Base-by-base conservation (phyloP, 2,888 invertebrate species). In the Eupithecia subumbrata region DNA sequence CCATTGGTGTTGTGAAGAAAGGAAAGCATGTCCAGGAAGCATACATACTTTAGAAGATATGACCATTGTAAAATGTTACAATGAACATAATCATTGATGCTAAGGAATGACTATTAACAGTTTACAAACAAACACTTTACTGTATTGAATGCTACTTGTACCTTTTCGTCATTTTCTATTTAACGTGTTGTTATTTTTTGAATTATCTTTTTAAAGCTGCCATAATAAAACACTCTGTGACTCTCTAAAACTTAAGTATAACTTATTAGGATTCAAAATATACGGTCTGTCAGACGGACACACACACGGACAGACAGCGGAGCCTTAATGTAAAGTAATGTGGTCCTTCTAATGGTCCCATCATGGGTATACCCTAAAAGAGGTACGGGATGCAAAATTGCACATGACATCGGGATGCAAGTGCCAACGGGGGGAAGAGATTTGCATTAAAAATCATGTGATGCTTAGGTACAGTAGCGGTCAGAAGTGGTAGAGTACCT, bases 1-100 rank as follows among this genome's bases (percentile, higher is more conserved):
- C 40, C 43, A 68, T 40, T 68, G 43, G 64, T 18, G 64, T 64
- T 64, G 64, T 14, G 60, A 60, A 60, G 25, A 25, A 25, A 60
- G 25, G 25, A 25, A 25, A 60, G 22, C 25, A 12, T 2, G 77
- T 78, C 4, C 16, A 34, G 64, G 34, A 2, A 4, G 14, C 18
- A 72, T 87, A 0, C 78, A 80, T 9, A 87, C 86, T 0, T 30
- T 82, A 0, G 79, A 82, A 0, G 79, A 83, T 43, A 71, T 80
- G 30, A 67, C 71, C 16, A 82, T 86, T 8, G 34, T 84, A 3
- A 81, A 76, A 72, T 72, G 73, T n/a, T n/a, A 75, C 37, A 82
- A 82, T 25, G 74, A 77, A 7, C 87, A 86, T 72, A 84, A 83
- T 63, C 86, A 86, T 37, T 64, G 56, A 64, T 25, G 25, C 25